Evolutionary conservation across 2,113 vertebrate species (phyloP).

Genomic region (Chinchilla lanigera): DNA sequence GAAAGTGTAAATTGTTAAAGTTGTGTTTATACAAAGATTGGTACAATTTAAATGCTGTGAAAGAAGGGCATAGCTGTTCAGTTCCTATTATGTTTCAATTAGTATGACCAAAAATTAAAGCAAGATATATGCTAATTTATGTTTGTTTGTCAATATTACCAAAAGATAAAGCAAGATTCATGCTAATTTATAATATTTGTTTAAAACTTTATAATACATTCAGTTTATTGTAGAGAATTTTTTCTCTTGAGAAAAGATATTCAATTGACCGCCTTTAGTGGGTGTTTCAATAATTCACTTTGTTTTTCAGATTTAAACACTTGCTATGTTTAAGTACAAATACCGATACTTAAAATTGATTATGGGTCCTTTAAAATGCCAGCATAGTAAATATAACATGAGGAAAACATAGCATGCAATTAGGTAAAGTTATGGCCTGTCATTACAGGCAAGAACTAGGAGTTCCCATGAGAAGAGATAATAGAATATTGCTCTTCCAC

Average conservation of each 20-base stretch:
- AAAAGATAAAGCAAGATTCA: background rate
- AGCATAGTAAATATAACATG: background rate
- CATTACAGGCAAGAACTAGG: background rate
- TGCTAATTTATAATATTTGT: background rate
- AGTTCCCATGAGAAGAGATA: background rate
- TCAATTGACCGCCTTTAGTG: background rate
- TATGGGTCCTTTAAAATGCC: background rate
- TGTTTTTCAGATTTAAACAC: background rate
- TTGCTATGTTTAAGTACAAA: background rate
- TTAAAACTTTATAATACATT: conserved; percentile 52
- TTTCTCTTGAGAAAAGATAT: background rate
- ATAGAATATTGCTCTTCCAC: background rate
- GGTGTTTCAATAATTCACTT: background rate
- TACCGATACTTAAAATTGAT: background rate
- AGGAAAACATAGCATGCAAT: background rate
- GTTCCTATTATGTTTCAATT: background rate
- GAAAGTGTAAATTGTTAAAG: conserved; percentile 21
- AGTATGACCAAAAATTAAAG: background rate
- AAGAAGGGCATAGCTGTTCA: background rate
- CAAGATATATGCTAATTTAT: background rate
- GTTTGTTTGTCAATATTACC: background rate
- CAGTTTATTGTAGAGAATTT: conserved; percentile 16
- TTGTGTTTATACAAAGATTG: background rate
- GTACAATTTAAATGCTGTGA: background rate
- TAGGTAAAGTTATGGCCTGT: background rate